Conservation (phyloP, 2,888 invertebrate genomes). For the Spisula solida region DNA sequence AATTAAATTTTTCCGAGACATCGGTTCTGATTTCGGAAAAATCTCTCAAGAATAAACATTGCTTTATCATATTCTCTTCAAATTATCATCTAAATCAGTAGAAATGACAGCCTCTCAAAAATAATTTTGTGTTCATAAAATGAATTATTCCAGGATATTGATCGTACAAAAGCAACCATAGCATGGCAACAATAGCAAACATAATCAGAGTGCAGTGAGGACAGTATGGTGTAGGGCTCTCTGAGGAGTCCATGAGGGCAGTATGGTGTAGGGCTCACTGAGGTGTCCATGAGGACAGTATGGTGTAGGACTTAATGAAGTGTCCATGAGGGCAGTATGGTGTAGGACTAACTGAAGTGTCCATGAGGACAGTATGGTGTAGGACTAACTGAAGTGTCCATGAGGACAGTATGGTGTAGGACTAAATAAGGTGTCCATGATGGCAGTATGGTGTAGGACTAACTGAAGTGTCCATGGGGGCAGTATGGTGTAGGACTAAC, state of each 20-base stretch:
- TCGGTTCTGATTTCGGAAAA: conserved; percentile 50
- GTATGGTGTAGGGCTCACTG: neutral
- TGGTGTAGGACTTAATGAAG: no score
- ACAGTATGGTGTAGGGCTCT: neutral
- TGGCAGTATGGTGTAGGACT: no score
- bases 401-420: no score
- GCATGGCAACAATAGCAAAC: no score
- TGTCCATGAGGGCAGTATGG: no score
- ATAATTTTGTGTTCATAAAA: conserved; percentile 51
- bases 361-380: no score
- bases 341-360: no score
- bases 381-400: no score
- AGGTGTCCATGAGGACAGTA: no score
- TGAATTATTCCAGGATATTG: conserved; percentile 42
- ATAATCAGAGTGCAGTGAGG: neutral
- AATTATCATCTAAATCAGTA: conserved; percentile 68
- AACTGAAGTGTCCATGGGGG: no score
- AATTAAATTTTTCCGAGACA: conserved; percentile 67
- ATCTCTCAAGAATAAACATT: conserved; percentile 41
- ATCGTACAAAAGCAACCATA: conserved; percentile 1
- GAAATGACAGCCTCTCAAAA: conserved; percentile 66
- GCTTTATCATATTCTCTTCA: conserved; percentile 56
- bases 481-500: no score
- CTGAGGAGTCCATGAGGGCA: neutral
- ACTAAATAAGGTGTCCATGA: no score